Evolutionary conservation across 1,140 invertebrate species (phyloP).

Genomic region (Ladona fulva): DNA sequence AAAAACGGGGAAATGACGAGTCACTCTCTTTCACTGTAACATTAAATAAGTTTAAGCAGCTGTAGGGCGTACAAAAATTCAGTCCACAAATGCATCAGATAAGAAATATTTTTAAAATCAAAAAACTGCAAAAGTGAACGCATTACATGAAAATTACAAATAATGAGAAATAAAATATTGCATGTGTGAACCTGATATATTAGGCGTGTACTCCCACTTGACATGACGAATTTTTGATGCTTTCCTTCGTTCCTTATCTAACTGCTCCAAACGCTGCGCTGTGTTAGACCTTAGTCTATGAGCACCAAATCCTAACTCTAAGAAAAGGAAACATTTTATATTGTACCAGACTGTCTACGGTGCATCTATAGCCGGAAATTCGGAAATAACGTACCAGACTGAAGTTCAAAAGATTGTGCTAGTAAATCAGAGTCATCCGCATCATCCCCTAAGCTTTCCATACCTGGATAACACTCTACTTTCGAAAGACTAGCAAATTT

Average conservation of each 20-base stretch:
- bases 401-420: constrained; percentile 57
- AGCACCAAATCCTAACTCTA: constrained; percentile 62
- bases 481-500: constrained; percentile 47
- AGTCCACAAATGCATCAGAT: too few relatives aligned
- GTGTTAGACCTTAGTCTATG: constrained; percentile 78
- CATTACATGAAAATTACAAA: too few relatives aligned
- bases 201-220: constrained; percentile 60
- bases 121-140: too few relatives aligned
- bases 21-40: too few relatives aligned
- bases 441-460: constrained; percentile 67
- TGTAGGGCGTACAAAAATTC: too few relatives aligned
- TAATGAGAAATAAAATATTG: too few relatives aligned
- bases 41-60: too few relatives aligned
- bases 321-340: constrained; percentile 29
- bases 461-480: constrained; percentile 60
- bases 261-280: constrained; percentile 76
- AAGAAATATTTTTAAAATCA: too few relatives aligned
- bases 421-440: constrained; percentile 51
- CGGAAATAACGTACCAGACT: constrained; percentile 45
- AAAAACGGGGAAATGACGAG: too few relatives aligned
- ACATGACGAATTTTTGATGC: constrained; percentile 67
- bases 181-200: constrained; percentile 21
- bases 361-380: constrained; percentile 10
- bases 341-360: not conserved
- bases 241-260: constrained; percentile 75